Evolutionary conservation across 2,888 invertebrate genomes (phyloP).

Genomic region (Listrodromus nycthemerus): DNA sequence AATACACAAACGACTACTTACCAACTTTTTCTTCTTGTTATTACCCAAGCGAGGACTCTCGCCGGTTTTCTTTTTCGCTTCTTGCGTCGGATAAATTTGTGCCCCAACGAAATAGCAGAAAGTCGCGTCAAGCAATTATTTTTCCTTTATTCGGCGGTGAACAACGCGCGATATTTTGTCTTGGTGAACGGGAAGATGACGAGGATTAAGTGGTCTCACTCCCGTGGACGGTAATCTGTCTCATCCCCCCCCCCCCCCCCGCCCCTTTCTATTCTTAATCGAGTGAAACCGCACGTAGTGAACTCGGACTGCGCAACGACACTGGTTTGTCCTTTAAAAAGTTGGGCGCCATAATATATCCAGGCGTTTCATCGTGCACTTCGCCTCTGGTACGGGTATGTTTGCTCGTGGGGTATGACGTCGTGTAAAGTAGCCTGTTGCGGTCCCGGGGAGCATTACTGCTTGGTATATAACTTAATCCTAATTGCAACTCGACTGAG

Average conservation of each 20-base stretch:
- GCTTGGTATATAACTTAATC: conserved; percentile 51
- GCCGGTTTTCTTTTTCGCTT: conserved; percentile 53
- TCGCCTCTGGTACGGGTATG: not conserved
- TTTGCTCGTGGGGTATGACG: not conserved
- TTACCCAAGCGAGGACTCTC: conserved; percentile 55
- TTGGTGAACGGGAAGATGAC: conserved; percentile 1
- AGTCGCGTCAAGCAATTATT: conserved; percentile 52
- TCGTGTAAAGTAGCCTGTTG: conserved; percentile 35
- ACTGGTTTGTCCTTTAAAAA: not conserved
- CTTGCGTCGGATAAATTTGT: conserved; percentile 63
- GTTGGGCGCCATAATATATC: too few species aligned
- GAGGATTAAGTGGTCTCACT: not conserved
- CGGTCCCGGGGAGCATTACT: conserved; percentile 29
- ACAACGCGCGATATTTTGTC: conserved; percentile 3
- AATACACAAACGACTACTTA: conserved; percentile 15
- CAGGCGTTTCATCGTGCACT: not conserved
- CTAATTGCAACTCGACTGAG: conserved; percentile 24
- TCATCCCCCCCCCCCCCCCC: too few species aligned
- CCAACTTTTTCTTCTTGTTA: conserved; percentile 37
- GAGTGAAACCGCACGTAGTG: not conserved
- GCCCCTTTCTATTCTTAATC: not conserved
- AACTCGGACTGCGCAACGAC: not conserved
- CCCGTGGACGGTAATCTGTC: too few species aligned
- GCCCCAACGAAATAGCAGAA: conserved; percentile 55
- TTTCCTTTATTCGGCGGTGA: conserved; percentile 42